Conservation (phyloP, 2,888 invertebrate species). For the Caenorhabditis sp. region DNA sequence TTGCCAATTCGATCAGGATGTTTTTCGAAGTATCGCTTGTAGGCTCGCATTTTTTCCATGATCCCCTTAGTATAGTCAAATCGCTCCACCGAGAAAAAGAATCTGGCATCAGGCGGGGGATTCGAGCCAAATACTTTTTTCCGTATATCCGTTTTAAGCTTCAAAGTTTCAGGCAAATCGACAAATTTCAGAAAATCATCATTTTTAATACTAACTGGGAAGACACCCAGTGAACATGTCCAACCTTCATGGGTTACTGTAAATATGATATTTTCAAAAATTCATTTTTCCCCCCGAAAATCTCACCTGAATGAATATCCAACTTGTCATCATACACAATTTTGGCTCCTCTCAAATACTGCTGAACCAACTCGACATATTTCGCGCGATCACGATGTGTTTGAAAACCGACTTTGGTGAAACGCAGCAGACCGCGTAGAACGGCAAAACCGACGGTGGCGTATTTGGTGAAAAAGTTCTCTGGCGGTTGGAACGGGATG, state of each 20-base stretch:
- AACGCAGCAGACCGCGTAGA: conserved; percentile 86
- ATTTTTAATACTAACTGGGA: conserved; percentile 71
- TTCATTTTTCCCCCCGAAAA: too few relatives aligned
- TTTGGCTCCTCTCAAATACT: conserved; percentile 59
- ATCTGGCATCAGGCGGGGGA: conserved; percentile 56
- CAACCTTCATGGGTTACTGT: conserved; percentile 66
- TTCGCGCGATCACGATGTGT: conserved; percentile 66
- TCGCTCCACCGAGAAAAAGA: conserved; percentile 70
- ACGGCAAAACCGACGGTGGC: conserved; percentile 76
- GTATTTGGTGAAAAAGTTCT: conserved; percentile 77
- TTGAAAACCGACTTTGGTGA: conserved; percentile 79
- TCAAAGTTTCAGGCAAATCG: conserved; percentile 54
- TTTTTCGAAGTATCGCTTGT: conserved; percentile 65
- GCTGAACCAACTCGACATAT: conserved; percentile 62
- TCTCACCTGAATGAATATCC: conserved; percentile 61
- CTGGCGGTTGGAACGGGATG: conserved; percentile 93
- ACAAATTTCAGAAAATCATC: conserved; percentile 70
- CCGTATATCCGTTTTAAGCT: conserved; percentile 59
- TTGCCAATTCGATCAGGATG: conserved; percentile 70
- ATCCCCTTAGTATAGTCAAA: conserved; percentile 71
- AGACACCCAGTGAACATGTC: conserved; percentile 69
- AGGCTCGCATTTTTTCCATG: conserved; percentile 67
- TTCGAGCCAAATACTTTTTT: conserved; percentile 58
- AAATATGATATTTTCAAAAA: too few relatives aligned
- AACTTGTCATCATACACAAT: conserved; percentile 57